phyloP scores from a whole-genome alignment of 64 coral and sea anemone species.

The Montipora cactus region DNA sequence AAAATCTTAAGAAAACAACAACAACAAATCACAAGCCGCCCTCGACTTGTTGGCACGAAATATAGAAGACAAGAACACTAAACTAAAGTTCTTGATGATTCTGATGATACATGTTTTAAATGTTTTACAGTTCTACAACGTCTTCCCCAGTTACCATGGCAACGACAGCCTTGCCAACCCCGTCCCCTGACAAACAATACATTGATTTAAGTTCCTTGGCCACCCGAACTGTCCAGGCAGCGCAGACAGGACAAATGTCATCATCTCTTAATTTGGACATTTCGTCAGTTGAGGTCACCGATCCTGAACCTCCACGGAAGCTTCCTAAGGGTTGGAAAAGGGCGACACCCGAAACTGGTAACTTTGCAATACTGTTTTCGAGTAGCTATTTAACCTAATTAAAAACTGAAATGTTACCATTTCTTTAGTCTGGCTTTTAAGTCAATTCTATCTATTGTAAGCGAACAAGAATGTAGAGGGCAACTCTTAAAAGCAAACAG shows the following conservation, averaged over 20 bases:
- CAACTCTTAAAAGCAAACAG: no score
- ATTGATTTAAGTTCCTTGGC: constrained; percentile 45
- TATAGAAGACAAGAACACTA: no score
- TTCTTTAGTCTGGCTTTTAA: no score
- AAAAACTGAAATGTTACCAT: no score
- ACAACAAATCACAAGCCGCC: no score
- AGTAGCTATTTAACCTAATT: not conserved
- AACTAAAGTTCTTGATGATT: not conserved
- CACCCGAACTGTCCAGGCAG: constrained; percentile 45
- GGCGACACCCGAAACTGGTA: constrained; percentile 64
- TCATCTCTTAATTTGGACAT: constrained; percentile 58
- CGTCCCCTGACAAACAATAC: not conserved
- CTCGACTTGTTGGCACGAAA: no score
- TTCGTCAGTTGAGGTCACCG: constrained; percentile 57
- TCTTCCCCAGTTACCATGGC: not conserved
- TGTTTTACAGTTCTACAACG: not conserved
- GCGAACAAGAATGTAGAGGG: no score
- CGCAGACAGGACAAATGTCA: constrained; percentile 76
- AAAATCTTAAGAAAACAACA: no score
- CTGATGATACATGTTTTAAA: not conserved
- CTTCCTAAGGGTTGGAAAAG: constrained; percentile 61
- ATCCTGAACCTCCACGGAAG: constrained; percentile 72
- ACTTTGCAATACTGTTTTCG: not conserved
- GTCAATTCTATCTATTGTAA: no score
- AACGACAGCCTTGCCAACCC: constrained; percentile 6